These are phyloP conservation scores for Ifrita kowaldi DNA, from an alignment of 2,113 vertebrate species.

Conservation along the genomic window DNA sequence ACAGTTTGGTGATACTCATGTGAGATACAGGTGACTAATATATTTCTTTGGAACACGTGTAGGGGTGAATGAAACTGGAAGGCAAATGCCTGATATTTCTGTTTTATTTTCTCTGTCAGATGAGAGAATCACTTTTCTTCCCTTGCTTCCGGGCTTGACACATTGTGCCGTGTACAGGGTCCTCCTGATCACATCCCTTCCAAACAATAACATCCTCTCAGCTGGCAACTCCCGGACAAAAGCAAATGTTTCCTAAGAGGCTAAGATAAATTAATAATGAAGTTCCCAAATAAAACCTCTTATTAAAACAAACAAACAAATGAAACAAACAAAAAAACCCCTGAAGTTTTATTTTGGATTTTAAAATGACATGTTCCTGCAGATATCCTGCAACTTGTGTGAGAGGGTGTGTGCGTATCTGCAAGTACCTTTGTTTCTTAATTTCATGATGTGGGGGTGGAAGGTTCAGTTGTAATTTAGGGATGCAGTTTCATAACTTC, in stretches of 20 bases:
- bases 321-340: rapidly evolving
- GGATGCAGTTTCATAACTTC: not conserved
- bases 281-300: not conserved
- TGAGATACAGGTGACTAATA: not conserved
- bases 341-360: not conserved
- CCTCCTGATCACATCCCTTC: constrained; percentile 40
- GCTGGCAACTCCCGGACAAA: constrained; percentile 29
- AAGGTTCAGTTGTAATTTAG: not conserved
- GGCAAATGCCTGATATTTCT: not conserved
- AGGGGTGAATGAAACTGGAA: not conserved
- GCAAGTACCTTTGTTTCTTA: not conserved
- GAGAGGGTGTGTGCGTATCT: not conserved
- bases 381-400: not conserved
- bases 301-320: not conserved
- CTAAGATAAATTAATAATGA: not conserved
- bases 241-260: not conserved
- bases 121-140: constrained; percentile 53
- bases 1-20: not conserved
- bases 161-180: not conserved
- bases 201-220: constrained; percentile 69
- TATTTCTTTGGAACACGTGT: not conserved
- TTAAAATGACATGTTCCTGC: not conserved
- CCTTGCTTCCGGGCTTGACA: constrained; percentile 37
- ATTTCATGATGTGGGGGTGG: not conserved
- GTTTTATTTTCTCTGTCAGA: not conserved